Evolutionary conservation across 37 sponge, comb jelly and placozoan genomes (phyloP).

Genomic region (Spongilla lacustris): DNA sequence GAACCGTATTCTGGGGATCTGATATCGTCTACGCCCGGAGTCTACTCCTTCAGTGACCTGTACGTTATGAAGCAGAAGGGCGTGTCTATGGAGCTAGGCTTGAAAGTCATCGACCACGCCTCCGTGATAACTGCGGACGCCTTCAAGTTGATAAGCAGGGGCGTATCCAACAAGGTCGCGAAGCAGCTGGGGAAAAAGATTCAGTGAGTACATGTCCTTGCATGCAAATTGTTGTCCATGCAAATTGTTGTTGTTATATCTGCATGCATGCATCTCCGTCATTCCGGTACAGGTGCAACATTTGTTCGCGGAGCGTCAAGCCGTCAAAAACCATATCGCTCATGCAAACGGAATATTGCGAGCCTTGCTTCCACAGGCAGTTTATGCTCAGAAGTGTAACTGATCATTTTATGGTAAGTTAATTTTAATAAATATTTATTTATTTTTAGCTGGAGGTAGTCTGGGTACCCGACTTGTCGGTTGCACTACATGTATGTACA

Average conservation of each 20-base stretch:
- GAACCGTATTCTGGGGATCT: constrained; percentile 19
- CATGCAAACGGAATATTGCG: constrained; percentile 61
- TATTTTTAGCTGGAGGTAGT: not conserved
- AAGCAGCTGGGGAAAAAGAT: too few relatives aligned
- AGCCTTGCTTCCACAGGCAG: constrained; percentile 52
- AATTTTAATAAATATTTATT: not conserved
- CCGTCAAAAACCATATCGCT: constrained; percentile 17
- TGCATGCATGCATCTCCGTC: not conserved
- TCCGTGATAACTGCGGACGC: constrained; percentile 28
- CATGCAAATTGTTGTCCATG: too few relatives aligned
- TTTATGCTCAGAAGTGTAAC: constrained; percentile 59
- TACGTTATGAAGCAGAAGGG: constrained; percentile 22
- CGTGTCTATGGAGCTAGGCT: not conserved
- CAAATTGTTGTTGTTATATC: too few relatives aligned
- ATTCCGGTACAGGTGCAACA: constrained; percentile 29
- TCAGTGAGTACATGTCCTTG: too few relatives aligned
- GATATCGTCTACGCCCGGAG: constrained; percentile 1
- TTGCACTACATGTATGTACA: too few relatives aligned
- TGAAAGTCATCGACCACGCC: constrained; percentile 1
- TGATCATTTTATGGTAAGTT: constrained; percentile 74
- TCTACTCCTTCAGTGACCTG: constrained; percentile 14
- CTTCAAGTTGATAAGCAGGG: constrained; percentile 16
- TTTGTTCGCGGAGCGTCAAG: constrained; percentile 57
- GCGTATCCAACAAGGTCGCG: not conserved
- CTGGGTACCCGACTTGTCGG: too few relatives aligned